A percentile compares a stretch with the other conserved stretches of the same genome.
Evolutionary conservation across 2,113 vertebrate species (phyloP).

Genomic region (Pollimyrus isidori): DNA sequence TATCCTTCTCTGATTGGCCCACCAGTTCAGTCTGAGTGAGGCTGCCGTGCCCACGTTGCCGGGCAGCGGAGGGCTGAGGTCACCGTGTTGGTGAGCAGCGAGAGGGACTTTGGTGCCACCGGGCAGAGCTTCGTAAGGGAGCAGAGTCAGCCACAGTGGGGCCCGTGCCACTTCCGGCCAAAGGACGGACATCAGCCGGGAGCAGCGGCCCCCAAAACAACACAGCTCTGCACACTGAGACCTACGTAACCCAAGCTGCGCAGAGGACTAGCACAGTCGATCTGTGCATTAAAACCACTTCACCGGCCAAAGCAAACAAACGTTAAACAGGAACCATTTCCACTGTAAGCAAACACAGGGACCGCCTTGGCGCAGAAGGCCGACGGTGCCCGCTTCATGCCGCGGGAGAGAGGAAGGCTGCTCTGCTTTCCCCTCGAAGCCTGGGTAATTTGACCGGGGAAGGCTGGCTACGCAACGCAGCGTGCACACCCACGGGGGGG

Average conservation of each 20-base stretch:
- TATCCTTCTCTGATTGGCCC: background rate
- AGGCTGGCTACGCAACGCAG: background rate
- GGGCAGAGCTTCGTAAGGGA: background rate
- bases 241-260: background rate
- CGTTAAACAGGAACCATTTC: background rate
- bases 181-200: background rate
- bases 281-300: background rate
- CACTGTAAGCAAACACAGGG: background rate
- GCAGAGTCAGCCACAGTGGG: background rate
- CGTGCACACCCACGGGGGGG: too few species aligned
- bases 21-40: background rate
- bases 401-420: background rate
- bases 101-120: background rate
- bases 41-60: background rate
- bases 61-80: background rate
- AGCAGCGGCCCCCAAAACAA: background rate
- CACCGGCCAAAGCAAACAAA: background rate
- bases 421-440: background rate
- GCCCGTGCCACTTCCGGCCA: background rate
- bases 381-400: background rate
- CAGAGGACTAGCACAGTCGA: background rate
- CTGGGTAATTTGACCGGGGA: background rate
- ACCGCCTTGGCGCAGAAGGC: background rate
- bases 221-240: background rate
- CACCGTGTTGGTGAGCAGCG: background rate